These are phyloP conservation scores for Drosophila nr. fundita DNA, from an alignment of 2,888 invertebrate species.

Conservation along the genomic window DNA sequence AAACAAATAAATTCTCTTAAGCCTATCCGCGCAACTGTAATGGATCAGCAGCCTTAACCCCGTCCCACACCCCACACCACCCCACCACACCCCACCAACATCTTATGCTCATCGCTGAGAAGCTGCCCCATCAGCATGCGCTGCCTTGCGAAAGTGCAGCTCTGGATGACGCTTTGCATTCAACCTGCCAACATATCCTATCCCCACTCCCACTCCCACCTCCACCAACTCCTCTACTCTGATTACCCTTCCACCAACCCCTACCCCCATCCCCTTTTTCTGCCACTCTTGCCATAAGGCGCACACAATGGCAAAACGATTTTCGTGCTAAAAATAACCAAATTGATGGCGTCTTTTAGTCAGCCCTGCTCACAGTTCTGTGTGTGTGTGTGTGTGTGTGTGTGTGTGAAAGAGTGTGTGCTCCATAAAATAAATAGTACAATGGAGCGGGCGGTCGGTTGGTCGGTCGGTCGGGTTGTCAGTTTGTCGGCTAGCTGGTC, in stretches of 20 bases:
- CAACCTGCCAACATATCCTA: conserved; percentile 15
- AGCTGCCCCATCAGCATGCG: conserved; percentile 19
- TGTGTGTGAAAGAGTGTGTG: conserved; percentile 44
- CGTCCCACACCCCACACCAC: background rate
- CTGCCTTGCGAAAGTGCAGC: conserved; percentile 30
- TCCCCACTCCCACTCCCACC: background rate
- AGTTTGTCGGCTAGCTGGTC: conserved; percentile 67
- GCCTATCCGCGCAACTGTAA: conserved; percentile 17
- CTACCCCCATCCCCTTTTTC: background rate
- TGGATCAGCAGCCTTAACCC: conserved; percentile 34
- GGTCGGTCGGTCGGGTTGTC: background rate
- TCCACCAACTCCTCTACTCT: background rate
- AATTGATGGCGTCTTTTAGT: conserved; percentile 71
- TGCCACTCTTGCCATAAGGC: conserved; percentile 28
- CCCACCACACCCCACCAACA: background rate
- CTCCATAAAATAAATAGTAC: conserved; percentile 30
- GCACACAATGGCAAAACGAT: conserved; percentile 72
- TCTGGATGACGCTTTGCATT: conserved; percentile 27
- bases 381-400: background rate
- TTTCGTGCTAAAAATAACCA: conserved; percentile 78
- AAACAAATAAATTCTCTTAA: conserved; percentile 49
- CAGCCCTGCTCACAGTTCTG: background rate
- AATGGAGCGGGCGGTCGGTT: conserved; percentile 3
- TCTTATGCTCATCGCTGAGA: conserved; percentile 5
- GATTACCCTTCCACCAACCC: background rate